Conservation (phyloP, 2,888 invertebrate species). For the Polyommatus icarus region DNA sequence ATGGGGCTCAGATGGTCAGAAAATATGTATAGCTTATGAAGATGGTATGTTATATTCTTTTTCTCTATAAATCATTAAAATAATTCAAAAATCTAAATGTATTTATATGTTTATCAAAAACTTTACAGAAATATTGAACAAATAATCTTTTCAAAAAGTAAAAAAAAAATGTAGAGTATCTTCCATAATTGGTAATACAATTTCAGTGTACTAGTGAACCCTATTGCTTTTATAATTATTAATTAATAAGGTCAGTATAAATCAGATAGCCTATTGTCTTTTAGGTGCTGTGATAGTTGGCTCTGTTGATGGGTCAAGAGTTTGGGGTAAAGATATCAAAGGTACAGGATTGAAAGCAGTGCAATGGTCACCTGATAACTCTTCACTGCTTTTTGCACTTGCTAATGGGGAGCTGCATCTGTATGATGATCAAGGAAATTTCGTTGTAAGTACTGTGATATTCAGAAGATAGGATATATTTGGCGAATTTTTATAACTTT, state of each 20-base stretch:
- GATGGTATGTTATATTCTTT: constrained; percentile 83
- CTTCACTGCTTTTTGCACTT: constrained; percentile 93
- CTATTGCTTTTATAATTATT: neutral
- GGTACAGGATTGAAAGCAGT: constrained; percentile 90
- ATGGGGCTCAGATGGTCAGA: constrained; percentile 98
- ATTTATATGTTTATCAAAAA: no score
- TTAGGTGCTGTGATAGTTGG: constrained; percentile 95
- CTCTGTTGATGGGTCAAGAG: constrained; percentile 97
- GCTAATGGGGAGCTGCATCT: constrained; percentile 95
- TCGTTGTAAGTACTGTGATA: constrained; percentile 77
- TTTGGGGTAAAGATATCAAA: constrained; percentile 99
- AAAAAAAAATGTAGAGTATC: no score
- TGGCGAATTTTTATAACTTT: neutral
- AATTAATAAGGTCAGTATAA: neutral
- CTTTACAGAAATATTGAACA: no score
- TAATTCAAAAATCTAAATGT: neutral
- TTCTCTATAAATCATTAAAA: neutral
- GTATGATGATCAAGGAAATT: constrained; percentile 95
- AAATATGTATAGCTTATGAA: constrained; percentile 99
- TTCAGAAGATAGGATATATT: neutral
- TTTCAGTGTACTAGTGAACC: no score
- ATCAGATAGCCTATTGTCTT: constrained; percentile 34
- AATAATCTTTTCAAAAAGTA: no score
- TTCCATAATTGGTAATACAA: no score
- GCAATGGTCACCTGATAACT: constrained; percentile 98